These are phyloP conservation scores for Meloe dianella DNA, from an alignment of 2,888 invertebrate species.

Conservation along the genomic window DNA sequence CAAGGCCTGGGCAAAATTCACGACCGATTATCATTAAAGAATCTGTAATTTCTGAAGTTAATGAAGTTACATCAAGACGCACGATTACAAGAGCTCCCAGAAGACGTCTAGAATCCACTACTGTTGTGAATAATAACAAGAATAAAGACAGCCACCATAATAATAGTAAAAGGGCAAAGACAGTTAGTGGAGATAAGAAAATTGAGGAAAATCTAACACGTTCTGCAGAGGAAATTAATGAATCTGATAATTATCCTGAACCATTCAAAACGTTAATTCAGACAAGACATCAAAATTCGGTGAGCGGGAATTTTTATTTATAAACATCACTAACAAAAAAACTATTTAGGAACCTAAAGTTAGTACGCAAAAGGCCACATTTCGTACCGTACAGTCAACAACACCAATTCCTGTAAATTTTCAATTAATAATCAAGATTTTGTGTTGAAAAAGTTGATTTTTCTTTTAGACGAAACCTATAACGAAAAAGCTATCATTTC, in stretches of 20 bases:
- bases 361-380: background rate
- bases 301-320: conserved; percentile 31
- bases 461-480: background rate
- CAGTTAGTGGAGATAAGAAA: conserved; percentile 26
- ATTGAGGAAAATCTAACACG: conserved; percentile 35
- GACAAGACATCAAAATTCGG: conserved; percentile 61
- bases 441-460: background rate
- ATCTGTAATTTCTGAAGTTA: conserved; percentile 52
- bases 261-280: conserved; percentile 70
- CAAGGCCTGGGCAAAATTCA: conserved; percentile 32
- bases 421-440: background rate
- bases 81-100: conserved; percentile 43
- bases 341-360: background rate
- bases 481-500: conserved; percentile 32
- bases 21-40: conserved; percentile 39
- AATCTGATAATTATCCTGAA: conserved; percentile 69
- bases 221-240: conserved; percentile 65
- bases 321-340: background rate
- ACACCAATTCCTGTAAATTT: conserved; percentile 7
- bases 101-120: conserved; percentile 4
- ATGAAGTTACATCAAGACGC: conserved; percentile 53
- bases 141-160: conserved; percentile 28
- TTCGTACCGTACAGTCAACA: background rate
- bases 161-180: conserved; percentile 34
- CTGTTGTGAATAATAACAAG: conserved; percentile 10